Conservation (phyloP, 2,888 invertebrate species). For the Chrysolina haemoptera region DNA sequence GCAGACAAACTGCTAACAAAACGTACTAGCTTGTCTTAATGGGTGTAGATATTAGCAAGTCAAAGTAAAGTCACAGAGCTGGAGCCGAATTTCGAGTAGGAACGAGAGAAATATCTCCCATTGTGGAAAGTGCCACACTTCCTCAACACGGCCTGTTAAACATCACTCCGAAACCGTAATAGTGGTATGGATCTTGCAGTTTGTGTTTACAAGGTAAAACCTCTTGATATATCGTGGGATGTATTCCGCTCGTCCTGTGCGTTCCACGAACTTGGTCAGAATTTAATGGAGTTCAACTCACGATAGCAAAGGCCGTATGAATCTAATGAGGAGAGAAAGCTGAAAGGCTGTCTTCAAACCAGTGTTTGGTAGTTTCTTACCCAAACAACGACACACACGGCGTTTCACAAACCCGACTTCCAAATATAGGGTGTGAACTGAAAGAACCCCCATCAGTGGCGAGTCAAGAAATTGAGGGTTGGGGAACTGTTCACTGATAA, state of each 20-base stretch:
- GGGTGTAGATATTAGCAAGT: conserved; percentile 19
- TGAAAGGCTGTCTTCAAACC: background rate
- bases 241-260: conserved; percentile 8
- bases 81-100: background rate
- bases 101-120: conserved; percentile 25
- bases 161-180: conserved; percentile 34
- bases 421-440: too few species aligned
- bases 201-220: conserved; percentile 22
- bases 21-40: background rate
- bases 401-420: too few species aligned
- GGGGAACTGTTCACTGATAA: too few species aligned
- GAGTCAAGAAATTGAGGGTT: too few species aligned
- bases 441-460: too few species aligned
- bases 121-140: conserved; percentile 31
- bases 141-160: conserved; percentile 37
- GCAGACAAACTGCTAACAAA: background rate
- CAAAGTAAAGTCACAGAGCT: conserved; percentile 12
- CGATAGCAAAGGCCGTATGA: background rate
- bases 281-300: conserved; percentile 4
- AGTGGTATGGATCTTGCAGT: conserved; percentile 27
- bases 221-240: conserved; percentile 9
- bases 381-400: too few species aligned
- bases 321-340: background rate
- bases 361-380: too few species aligned
- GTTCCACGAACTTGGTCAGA: conserved; percentile 11